Evolutionary conservation across 2,797 vertebrate species (phyloP).

Genomic region (Alectoris magna): DNA sequence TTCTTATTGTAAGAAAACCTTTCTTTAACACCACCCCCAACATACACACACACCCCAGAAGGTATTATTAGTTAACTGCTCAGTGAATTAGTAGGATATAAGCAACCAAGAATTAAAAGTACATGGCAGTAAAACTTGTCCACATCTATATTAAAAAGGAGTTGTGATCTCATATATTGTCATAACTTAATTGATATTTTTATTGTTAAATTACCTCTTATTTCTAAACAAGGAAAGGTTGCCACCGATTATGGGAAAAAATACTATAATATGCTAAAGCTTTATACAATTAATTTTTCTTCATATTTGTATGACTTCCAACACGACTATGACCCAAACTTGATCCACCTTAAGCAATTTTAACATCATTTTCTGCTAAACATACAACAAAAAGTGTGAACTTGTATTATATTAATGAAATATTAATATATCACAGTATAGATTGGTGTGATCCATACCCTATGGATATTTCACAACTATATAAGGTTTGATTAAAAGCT

Average conservation of each 20-base stretch:
- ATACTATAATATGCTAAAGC: not conserved
- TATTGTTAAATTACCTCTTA: not conserved
- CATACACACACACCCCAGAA: not conserved
- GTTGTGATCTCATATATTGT: not conserved
- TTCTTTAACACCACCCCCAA: not conserved
- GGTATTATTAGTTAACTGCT: not conserved
- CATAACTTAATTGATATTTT: not conserved
- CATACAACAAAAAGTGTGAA: not conserved
- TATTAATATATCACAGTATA: not conserved
- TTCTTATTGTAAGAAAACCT: not conserved
- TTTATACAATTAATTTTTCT: not conserved
- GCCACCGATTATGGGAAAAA: not conserved
- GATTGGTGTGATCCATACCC: not conserved
- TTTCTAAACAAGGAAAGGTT: not conserved
- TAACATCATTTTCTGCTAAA: not conserved
- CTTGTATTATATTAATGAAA: not conserved
- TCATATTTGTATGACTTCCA: not conserved
- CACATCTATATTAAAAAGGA: not conserved
- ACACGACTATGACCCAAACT: accelerated
- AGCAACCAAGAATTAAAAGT: not conserved
- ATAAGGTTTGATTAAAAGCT: not conserved
- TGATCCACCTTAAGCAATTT: not conserved
- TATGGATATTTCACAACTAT: not conserved
- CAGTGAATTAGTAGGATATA: not conserved
- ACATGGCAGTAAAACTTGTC: not conserved